Conservation (phyloP, 2,888 invertebrate species). For the Magallana nippona region DNA sequence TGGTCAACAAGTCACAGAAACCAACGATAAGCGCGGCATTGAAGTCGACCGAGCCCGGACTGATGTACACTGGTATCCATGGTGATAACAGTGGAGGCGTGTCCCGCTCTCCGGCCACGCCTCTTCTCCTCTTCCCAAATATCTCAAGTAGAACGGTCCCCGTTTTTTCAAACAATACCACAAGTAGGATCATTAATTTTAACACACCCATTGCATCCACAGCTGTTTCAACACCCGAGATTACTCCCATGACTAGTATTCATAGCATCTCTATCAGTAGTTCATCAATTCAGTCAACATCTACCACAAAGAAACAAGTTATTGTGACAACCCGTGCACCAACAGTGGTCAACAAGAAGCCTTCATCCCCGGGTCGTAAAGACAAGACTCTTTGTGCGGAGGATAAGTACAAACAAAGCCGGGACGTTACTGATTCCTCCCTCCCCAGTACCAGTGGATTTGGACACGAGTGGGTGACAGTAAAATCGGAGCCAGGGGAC, state of each 20-base stretch:
- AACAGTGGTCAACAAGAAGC: not conserved
- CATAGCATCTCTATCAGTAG: too few relatives aligned
- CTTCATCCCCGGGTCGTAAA: not conserved
- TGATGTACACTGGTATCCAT: not conserved
- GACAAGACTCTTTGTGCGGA: not conserved
- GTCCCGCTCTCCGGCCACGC: not conserved
- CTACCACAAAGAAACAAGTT: too few relatives aligned
- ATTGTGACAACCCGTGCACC: too few relatives aligned
- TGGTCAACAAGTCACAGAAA: not conserved
- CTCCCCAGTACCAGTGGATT: not conserved
- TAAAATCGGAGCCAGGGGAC: conserved; percentile 9
- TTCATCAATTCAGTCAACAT: too few relatives aligned
- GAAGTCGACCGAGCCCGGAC: not conserved
- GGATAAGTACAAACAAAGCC: too few relatives aligned
- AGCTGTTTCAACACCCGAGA: too few relatives aligned
- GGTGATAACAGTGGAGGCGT: not conserved
- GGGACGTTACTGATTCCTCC: too few relatives aligned
- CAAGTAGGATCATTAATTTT: not conserved
- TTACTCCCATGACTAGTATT: too few relatives aligned
- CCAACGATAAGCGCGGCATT: not conserved
- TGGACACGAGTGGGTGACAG: conserved; percentile 7
- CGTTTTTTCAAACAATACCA: not conserved
- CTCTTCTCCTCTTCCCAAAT: conserved; percentile 9
- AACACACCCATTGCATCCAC: not conserved
- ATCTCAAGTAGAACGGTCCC: not conserved